A percentile compares a stretch with the other conserved stretches of the same genome.
Conservation (phyloP, 2,888 invertebrate species). For the Odontothrips loti region DNA sequence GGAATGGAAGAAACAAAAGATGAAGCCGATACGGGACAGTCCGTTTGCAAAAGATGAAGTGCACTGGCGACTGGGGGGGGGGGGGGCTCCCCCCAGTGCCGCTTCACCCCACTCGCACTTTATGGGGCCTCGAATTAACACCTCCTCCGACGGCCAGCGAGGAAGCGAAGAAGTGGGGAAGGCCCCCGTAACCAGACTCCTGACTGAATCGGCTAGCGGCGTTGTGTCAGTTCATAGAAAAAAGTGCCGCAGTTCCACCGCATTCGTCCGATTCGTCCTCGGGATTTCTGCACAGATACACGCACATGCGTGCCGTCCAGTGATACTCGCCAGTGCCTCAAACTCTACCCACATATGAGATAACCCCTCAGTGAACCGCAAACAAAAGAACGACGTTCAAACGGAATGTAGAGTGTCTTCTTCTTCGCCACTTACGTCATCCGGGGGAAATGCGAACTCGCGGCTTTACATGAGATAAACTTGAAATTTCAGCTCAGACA, state of each 20-base stretch:
- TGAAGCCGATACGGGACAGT: no score
- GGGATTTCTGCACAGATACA: not conserved
- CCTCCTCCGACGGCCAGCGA: not conserved
- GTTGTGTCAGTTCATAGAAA: not conserved
- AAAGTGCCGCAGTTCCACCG: not conserved
- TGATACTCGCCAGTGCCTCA: not conserved
- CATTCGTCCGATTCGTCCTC: not conserved
- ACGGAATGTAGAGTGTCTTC: no score
- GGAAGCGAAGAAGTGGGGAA: not conserved
- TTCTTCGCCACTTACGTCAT: no score
- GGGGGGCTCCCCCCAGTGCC: no score
- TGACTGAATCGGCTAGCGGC: not conserved
- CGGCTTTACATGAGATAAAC: no score
- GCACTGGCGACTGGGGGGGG: not conserved
- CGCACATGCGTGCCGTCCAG: not conserved
- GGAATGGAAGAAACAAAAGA: no score
- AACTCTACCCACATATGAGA: no score
- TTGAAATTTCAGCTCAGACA: no score
- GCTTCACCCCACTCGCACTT: not conserved
- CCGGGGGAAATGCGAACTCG: no score
- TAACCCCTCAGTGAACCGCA: not conserved
- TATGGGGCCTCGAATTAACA: constrained; percentile 4
- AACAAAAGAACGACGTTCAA: no score
- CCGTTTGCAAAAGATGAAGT: not conserved
- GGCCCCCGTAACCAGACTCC: not conserved